Percentiles rank a stretch among this genome's conserved stretches.
These are phyloP conservation scores for Erythrocercus mccallii DNA, from an alignment of 2,113 vertebrate genomes.

Conservation along the genomic window DNA sequence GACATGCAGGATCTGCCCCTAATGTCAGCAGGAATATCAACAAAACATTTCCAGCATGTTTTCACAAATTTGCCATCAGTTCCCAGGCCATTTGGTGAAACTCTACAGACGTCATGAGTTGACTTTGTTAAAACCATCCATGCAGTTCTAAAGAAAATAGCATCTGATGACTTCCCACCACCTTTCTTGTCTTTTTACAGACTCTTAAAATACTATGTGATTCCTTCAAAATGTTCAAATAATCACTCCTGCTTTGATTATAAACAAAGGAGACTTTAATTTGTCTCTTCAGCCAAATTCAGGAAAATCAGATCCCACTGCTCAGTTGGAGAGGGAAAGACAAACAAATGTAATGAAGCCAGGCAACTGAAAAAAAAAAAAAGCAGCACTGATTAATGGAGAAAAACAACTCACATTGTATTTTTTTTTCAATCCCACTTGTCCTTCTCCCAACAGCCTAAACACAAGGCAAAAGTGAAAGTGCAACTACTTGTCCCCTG, in stretches of 20 bases:
- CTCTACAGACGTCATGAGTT: slow-evolving; percentile 37
- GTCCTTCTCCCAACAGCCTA: neutral
- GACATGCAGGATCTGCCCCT: slow-evolving; percentile 72
- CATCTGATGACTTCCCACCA: slow-evolving; percentile 28
- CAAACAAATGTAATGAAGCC: slow-evolving; percentile 57
- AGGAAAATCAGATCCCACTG: slow-evolving; percentile 51
- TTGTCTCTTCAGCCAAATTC: slow-evolving; percentile 55
- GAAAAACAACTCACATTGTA: neutral
- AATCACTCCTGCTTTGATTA: slow-evolving; percentile 59
- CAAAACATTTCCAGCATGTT: slow-evolving; percentile 70
- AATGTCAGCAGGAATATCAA: slow-evolving; percentile 72
- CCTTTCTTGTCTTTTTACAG: slow-evolving; percentile 43
- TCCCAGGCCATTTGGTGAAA: slow-evolving; percentile 66
- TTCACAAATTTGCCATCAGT: slow-evolving; percentile 71
- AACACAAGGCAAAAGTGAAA: slow-evolving; percentile 45
- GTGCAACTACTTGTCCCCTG: neutral
- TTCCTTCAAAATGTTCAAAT: slow-evolving; percentile 51
- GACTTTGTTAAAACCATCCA: slow-evolving; percentile 47
- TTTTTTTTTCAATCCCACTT: neutral
- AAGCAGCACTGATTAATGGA: neutral
- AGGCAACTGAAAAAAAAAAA: slow-evolving; percentile 23
- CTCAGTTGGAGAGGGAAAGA: slow-evolving; percentile 53
- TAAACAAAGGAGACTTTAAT: slow-evolving; percentile 64
- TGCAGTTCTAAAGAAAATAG: slow-evolving; percentile 1
- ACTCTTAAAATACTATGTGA: slow-evolving; percentile 10